Conservation (phyloP, 1,140 invertebrate species). For the Melanaphis sacchari region DNA sequence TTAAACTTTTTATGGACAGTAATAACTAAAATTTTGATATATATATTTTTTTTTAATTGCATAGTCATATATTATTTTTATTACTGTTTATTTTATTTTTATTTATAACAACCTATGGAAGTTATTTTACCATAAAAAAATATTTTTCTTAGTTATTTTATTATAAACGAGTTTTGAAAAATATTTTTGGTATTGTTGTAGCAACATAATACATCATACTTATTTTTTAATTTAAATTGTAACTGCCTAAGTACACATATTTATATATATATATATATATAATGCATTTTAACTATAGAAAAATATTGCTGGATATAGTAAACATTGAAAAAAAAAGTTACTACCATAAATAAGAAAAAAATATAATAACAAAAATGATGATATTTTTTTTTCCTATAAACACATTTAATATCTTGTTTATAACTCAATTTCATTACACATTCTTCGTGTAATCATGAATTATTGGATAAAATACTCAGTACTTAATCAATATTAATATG, state of each 20-base stretch:
- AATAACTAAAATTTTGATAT: no score
- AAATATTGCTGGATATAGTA: not conserved
- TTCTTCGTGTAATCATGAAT: not conserved
- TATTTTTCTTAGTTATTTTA: not conserved
- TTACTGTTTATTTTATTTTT: not conserved
- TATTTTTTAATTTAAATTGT: not conserved
- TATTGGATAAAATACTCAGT: not conserved
- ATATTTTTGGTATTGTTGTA: not conserved
- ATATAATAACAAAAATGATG: not conserved
- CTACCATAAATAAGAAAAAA: not conserved
- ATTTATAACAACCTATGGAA: not conserved
- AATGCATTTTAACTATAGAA: not conserved
- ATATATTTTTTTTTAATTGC: no score
- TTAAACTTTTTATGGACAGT: no score
- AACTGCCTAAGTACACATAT: not conserved
- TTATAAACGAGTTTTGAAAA: not conserved
- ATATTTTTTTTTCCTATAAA: not conserved
- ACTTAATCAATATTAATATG: not conserved
- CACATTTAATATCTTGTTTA: not conserved
- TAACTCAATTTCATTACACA: not conserved
- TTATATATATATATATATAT: no score
- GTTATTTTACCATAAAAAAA: not conserved
- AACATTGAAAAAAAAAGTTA: not conserved
- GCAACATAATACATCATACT: no score
- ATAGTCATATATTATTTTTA: no score